Percentiles rank a stretch among this genome's conserved stretches.
Evolutionary conservation across 2,888 invertebrate species (phyloP).

Genomic region (Macrophya alboannulata): DNA sequence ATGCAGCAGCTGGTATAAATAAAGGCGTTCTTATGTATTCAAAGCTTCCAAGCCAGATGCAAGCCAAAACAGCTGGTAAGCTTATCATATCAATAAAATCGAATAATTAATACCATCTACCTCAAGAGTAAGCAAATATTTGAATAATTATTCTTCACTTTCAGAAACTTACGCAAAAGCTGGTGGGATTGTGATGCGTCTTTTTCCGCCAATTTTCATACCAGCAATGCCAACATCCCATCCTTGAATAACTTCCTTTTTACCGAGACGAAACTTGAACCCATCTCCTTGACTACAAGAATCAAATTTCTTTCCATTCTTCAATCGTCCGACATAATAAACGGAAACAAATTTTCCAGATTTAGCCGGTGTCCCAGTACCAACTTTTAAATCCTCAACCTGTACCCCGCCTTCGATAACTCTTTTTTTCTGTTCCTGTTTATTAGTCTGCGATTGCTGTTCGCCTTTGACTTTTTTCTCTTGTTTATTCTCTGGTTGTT

Average conservation of each 20-base stretch:
- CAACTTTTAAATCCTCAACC: constrained; percentile 90
- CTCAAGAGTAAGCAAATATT: too few relatives aligned
- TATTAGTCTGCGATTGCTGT: constrained; percentile 62
- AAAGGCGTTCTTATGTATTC: not conserved
- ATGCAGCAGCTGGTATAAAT: not conserved
- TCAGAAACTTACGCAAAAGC: constrained; percentile 89
- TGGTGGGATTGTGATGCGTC: constrained; percentile 92
- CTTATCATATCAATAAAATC: not conserved
- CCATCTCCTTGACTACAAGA: constrained; percentile 88
- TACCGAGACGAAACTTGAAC: constrained; percentile 92
- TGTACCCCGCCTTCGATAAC: constrained; percentile 89
- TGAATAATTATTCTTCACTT: not conserved
- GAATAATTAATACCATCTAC: too few relatives aligned
- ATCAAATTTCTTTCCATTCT: constrained; percentile 95
- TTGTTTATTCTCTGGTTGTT: constrained; percentile 68
- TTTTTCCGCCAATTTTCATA: constrained; percentile 97
- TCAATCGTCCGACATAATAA: constrained; percentile 92
- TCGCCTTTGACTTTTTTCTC: constrained; percentile 68
- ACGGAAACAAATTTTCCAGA: constrained; percentile 89
- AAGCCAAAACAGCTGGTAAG: not conserved
- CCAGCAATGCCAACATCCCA: constrained; percentile 95
- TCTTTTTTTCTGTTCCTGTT: constrained; percentile 80
- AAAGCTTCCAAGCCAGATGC: not conserved
- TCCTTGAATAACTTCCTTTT: constrained; percentile 93
- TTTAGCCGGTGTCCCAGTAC: constrained; percentile 90